Base-by-base conservation (phyloP, 2,888 invertebrate genomes). In the Litoditis marina region DNA sequence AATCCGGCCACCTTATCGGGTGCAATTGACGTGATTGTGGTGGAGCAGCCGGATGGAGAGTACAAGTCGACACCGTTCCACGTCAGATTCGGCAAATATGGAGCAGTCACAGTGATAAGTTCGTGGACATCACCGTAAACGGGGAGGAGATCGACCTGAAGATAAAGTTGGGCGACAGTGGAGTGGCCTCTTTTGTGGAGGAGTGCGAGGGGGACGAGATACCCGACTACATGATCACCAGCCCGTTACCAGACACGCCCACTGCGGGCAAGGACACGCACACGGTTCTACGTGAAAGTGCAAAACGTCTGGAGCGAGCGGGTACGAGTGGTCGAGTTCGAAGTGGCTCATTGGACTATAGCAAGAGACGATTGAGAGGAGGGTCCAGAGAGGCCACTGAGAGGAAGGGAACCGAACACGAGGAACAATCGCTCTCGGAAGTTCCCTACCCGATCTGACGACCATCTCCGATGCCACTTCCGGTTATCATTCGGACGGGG, bases 101-200 rank as follows among this genome's bases (percentile, higher is more conserved):
- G 96, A 16, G 98, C 27, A 89, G 94, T 65, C 92, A 94, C 80
- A 88, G 91, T 73, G 94, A 96, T 84, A 98, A 98, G 60, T 83
- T 95, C 93, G 96, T 98, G 82, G 96, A 99, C 84, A 91, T 99
- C 81, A 92, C 94, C 85, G 89, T 99, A 79, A 99, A 99, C 88
- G 95, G 94, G 55, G 91, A 92, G 77, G 79, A 80, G 57, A 78
- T 79, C 27, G 74, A 72, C 30, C 28, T 82, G 53, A 79, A 95
- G 83, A 99, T 99, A 98, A 98, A 98, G 86, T 86, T 99, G 32
- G 96, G 96, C 25, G 95, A 96, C 83, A 92, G 93, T 1, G 98
- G 98, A 0, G 96, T 98, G 85, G 98, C 98, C 4, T 98, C 96
- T 86, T 99, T 99, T 84, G 94, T 98, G 0, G 92, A 94, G 85